Evolutionary conservation across 53 echinoderm and acorn worm genomes (phyloP), one percentile per base, ranked within the genome.

Genomic region (Holothuria scabra): DNA sequence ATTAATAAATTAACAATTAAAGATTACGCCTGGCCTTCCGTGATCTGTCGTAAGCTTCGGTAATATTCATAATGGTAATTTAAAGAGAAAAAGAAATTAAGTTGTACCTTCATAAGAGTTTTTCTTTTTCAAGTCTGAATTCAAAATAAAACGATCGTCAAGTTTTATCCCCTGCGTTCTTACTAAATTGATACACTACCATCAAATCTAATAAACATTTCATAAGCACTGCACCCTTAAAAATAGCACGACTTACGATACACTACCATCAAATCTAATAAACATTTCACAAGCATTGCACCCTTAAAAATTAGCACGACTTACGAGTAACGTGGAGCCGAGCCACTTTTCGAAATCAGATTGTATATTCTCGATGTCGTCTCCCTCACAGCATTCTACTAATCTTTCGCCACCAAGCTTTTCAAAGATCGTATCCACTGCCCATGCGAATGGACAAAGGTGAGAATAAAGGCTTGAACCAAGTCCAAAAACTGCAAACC

Each of bases 401-500:
- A 95, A 66, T 38, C 95, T 88, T 41, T 90, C 82, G 1, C 86
- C 95, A 28, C 95, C 95, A 24, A 95, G 62, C 28, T 33, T 31
- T 25, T 83, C 66, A 0, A 95, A 67, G 70, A 95, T 75, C 33
- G 31, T 59, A 44, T 95, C 95, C 3, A 95, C 83, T 2, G 85
- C 92, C 13, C 88, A 85, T 41, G 90, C 95, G 78, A 95, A 95
- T 30, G 88, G 90, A 68, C 86, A 86, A 64, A 85, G 89, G 69
- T 95, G 87, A 12, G 90, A 86, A 59, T 92, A 95, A 30, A 90
- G 85, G 4, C 84, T 90, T 14, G 92, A 92, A 3, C 95, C 95
- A 18, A 95, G 76, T 62, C 92, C 95, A 33, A 95, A 95, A 22
- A 95, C 95, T 8, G 87, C 57, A 33, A 81, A 95, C 59, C 95